These are phyloP conservation scores for Urocynchramus pylzowi DNA, from an alignment of 2,113 vertebrate genomes.

Conservation along the genomic window DNA sequence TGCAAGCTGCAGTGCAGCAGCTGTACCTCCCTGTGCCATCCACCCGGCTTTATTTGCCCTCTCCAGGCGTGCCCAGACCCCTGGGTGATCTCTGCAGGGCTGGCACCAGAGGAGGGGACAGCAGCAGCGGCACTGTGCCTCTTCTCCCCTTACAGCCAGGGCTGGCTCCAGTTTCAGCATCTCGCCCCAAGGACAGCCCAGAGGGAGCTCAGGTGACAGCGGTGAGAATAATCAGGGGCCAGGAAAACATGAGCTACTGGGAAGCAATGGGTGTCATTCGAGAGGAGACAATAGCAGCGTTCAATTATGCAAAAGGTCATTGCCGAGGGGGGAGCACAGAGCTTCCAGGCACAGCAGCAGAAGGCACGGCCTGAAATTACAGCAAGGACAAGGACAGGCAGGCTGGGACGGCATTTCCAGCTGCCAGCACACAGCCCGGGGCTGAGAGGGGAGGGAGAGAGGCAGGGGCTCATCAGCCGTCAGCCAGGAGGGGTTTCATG, in stretches of 20 bases:
- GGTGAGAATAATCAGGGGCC: neutral
- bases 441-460: neutral
- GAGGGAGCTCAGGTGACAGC: neutral
- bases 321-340: neutral
- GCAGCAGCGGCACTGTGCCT: neutral
- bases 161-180: accelerated
- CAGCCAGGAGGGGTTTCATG: neutral
- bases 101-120: neutral
- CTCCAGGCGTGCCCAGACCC: neutral
- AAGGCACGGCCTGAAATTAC: neutral
- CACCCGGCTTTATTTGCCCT: neutral
- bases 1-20: neutral
- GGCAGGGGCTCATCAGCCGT: neutral
- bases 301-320: conserved; percentile 47
- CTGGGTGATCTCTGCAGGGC: neutral
- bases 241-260: neutral
- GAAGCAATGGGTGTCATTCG: neutral
- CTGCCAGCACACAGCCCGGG: neutral
- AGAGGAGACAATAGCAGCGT: neutral
- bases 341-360: neutral
- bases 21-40: neutral
- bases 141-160: neutral
- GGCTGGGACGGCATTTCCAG: neutral
- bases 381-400: neutral
- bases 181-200: neutral